Evolutionary conservation across 2,888 invertebrate species (phyloP).

Genomic region (Drosophila anomalata): DNA sequence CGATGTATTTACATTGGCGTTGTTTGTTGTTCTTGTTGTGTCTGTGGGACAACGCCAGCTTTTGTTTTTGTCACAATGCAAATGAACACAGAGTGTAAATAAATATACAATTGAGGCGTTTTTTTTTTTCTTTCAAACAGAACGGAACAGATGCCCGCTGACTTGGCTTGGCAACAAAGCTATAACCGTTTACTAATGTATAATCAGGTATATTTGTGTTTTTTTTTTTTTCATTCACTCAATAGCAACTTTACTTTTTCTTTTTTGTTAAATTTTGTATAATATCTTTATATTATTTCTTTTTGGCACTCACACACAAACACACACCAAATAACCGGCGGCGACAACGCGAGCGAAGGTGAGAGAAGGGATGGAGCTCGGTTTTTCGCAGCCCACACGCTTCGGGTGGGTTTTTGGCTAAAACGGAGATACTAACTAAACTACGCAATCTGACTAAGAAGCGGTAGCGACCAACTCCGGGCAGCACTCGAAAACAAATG

Average conservation of each 20-base stretch:
- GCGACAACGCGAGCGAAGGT: constrained; percentile 66
- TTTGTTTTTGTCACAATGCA: constrained; percentile 52
- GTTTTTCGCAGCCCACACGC: constrained; percentile 70
- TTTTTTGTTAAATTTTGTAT: constrained; percentile 27
- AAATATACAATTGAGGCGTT: constrained; percentile 48
- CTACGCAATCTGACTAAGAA: constrained; percentile 28
- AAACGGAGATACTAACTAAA: constrained; percentile 38
- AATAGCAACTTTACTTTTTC: constrained; percentile 41
- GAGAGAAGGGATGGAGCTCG: constrained; percentile 28
- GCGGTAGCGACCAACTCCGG: constrained; percentile 39
- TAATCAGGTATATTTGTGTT: constrained; percentile 18
- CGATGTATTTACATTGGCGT: constrained; percentile 31
- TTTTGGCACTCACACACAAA: constrained; percentile 71
- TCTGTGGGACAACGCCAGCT: constrained; percentile 50
- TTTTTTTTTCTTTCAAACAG: constrained; percentile 28
- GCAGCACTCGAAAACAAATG: constrained; percentile 74
- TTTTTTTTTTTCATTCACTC: constrained; percentile 38
- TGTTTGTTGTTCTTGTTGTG: constrained; percentile 27
- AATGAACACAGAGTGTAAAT: constrained; percentile 49
- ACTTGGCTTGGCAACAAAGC: constrained; percentile 60
- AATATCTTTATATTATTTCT: constrained; percentile 16
- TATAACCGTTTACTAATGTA: constrained; percentile 39
- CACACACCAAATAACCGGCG: constrained; percentile 41
- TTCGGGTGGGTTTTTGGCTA: constrained; percentile 22
- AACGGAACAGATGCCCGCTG: constrained; percentile 43